A percentile compares a stretch with the other conserved stretches of the same genome.
Evolutionary conservation across 2,113 vertebrate genomes (phyloP).

Genomic region (Cephalophus harveyi): DNA sequence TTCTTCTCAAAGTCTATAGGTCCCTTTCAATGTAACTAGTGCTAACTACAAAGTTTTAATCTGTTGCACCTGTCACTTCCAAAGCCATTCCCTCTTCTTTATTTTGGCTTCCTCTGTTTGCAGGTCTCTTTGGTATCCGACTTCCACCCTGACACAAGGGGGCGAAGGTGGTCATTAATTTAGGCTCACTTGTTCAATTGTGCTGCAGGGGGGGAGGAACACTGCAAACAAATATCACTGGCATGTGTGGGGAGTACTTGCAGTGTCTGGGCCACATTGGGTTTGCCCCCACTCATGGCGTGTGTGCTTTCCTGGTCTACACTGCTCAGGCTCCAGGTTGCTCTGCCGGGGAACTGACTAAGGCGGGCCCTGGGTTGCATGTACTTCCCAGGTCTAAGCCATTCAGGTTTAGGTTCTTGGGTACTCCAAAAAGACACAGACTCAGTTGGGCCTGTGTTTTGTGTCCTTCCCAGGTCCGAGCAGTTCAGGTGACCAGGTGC

Average conservation of each 20-base stretch:
- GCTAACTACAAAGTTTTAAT: neutral
- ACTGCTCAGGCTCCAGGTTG: neutral
- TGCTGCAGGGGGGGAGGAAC: neutral
- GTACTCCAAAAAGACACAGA: neutral
- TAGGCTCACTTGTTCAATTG: neutral
- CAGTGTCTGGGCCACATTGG: neutral
- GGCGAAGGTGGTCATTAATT: neutral
- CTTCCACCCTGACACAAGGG: neutral
- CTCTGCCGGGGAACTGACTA: fast-evolving
- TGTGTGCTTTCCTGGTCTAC: neutral
- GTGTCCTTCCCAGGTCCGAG: neutral
- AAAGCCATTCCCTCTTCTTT: fast-evolving
- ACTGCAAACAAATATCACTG: neutral
- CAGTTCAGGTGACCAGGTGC: neutral
- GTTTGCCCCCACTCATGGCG: fast-evolving
- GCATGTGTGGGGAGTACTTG: fast-evolving
- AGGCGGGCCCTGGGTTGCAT: fast-evolving
- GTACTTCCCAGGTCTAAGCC: neutral
- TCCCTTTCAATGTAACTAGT: neutral
- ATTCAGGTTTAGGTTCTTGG: neutral
- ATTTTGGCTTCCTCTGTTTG: neutral
- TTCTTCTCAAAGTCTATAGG: neutral
- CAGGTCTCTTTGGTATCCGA: neutral
- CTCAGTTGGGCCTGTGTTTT: neutral
- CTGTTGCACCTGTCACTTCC: neutral